Base-by-base conservation (phyloP, 2,888 invertebrate genomes). In the Arge pagana region DNA sequence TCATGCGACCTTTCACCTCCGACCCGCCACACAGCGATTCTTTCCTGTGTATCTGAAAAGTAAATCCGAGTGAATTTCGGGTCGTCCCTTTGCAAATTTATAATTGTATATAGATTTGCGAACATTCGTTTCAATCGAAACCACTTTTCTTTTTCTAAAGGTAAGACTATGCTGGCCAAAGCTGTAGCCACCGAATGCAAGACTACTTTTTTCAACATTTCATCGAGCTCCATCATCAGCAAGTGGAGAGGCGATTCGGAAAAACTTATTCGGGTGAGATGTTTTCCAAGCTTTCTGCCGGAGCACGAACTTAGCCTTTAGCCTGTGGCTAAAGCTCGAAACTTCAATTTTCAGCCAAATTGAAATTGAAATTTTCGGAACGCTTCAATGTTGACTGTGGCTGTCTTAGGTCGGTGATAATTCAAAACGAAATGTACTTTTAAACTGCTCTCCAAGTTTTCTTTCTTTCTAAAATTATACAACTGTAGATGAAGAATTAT, bases 191-290 rank as follows among this genome's bases (percentile, higher is more conserved):
- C 87, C 1, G 92, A 94, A 77, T 88, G 89, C 57, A 83, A 79
- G 3, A 82, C 84, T 54, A 91, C 91, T 0, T 95, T 96, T 78
- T 94, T 97, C 74, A 96, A 95, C 71, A 86, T 96, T 10, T 88
- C 93, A 2, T 89, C 93, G 54, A 92, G 94, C 66, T 87, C 89
- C 2, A 83, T 96, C 35, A 85, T 95, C n/a, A 93, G 92, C 67
- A 97, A 97, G 77, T 96, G 96, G 96, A 81, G 96, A 23, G 96
- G 96, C 0, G 96, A 97, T 64, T 95, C 95, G 0, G 96, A 96
- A 79, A 96, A 95, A 78, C 86, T 94, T 62, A 82, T 96, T 35
- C 86, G 92, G 78, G 90, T 89, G 67, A 70, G 74, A n/a, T n/a
- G n/a, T n/a, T n/a, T n/a, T n/a, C n/a, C n/a, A n/a, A n/a, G n/a